Evolutionary conservation across 2,888 invertebrate species (phyloP), one percentile per base, ranked within the genome.

Genomic region (Tenthredo distinguenda): DNA sequence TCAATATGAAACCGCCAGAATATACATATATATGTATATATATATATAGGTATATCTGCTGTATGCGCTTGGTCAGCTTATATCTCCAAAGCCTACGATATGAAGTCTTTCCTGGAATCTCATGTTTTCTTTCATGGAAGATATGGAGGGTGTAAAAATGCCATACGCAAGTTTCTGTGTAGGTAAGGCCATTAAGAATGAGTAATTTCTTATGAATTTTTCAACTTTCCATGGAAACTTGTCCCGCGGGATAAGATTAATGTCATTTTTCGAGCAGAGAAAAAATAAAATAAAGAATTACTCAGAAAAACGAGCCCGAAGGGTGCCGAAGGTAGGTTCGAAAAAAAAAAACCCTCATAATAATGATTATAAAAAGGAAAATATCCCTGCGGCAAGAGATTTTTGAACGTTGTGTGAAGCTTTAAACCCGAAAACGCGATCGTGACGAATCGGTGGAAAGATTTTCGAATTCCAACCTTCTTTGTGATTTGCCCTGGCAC

Each of bases 381-480:
- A 84, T 84, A 74, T 55, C 68, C 55, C 72, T n/a, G 34, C 3
- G 21, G 40, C 31, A 21, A 43, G 68, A 74, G 72, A 74, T 43
- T 43, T 43, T 43, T 3, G 9, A 74, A 74, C n/a, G 43, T 68
- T 68, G 15, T 68, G 15, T 21, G 74, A 40, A 47, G 21, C 34
- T 68, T 21, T 1, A 31, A 81, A 71, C 50, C 68, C 43, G 68
- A n/a, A 83, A 83, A 68, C 31, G n/a, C 6, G 50, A 83, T 31
- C 68, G 47, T 83, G 47, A 26, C 65, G 47, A 83, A 83, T 83
- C 83, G 26, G 65, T 68, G 31, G 83, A 83, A 68, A 34, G 50
- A 83, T 83, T 83, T 68, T 68, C 83, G 47, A 68, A 83, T 83
- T 83, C 83, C 68, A 83, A 83, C 26, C 43, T 83, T 71, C 83